phyloP scores from a whole-genome alignment of 2,113 vertebrate species.

The Otis tarda region DNA sequence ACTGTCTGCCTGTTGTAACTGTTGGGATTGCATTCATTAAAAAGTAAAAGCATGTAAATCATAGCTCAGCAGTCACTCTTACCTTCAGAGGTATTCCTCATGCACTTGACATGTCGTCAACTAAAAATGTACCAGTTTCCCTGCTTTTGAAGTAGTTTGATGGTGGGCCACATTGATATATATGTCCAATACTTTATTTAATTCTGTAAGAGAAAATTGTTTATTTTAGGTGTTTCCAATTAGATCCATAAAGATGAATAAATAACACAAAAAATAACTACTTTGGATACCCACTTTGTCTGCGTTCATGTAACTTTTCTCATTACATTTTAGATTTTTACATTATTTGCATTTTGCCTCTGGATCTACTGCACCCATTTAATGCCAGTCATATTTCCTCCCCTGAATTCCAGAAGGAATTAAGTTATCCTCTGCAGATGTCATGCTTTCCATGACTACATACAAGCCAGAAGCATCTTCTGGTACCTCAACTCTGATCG shows the following conservation, averaged over 20 bases:
- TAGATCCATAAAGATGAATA: background rate
- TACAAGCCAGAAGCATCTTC: background rate
- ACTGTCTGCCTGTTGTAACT: background rate
- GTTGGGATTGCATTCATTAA: background rate
- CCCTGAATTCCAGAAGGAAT: background rate
- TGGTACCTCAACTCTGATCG: background rate
- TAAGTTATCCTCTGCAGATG: background rate
- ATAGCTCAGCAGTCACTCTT: background rate
- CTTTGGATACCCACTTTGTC: background rate
- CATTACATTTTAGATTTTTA: background rate
- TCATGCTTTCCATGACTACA: fast-evolving
- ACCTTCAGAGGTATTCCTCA: background rate
- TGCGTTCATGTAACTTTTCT: background rate
- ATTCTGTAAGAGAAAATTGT: background rate
- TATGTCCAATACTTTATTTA: background rate
- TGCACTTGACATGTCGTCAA: background rate
- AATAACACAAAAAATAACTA: background rate
- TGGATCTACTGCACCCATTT: background rate
- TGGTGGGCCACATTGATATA: background rate
- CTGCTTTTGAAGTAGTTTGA: background rate
- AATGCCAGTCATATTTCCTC: background rate
- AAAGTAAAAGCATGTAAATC: background rate
- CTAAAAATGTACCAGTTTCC: background rate
- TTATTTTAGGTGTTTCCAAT: background rate
- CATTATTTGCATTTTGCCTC: background rate